Conservation (phyloP, 37 sponge, comb jelly and placozoan genomes). For the Petrosia ficiformis region DNA sequence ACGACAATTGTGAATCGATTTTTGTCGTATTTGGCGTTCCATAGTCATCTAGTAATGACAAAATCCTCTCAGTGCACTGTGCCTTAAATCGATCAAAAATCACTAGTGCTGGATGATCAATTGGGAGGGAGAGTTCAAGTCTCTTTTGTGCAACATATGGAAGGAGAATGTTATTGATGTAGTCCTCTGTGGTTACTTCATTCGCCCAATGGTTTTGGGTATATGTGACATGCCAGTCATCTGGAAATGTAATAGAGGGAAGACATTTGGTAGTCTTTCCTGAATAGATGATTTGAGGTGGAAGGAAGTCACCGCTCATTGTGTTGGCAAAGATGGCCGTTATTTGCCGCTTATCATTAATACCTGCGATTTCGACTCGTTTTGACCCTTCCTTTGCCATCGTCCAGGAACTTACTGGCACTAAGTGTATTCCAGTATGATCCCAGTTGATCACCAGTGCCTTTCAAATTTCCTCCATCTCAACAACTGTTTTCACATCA, state of each 20-base stretch:
- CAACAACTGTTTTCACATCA: conserved; percentile 8
- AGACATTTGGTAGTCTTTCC: conserved; percentile 37
- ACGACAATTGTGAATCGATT: too few species aligned
- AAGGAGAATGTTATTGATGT: conserved; percentile 17
- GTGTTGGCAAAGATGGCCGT: conserved; percentile 29
- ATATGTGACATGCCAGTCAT: conserved; percentile 31
- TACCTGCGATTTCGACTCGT: conserved; percentile 29
- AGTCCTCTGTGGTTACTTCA: conserved; percentile 24
- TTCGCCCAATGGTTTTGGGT: conserved; percentile 39
- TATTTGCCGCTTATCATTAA: conserved; percentile 36
- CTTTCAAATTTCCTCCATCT: conserved; percentile 29
- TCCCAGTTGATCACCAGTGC: conserved; percentile 37
- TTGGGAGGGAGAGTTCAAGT: conserved; percentile 15
- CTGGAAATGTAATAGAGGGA: conserved; percentile 20
- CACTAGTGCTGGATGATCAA: conserved; percentile 40
- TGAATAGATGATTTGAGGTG: conserved; percentile 33
- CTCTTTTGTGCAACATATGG: conserved; percentile 23
- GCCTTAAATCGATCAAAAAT: conserved; percentile 37
- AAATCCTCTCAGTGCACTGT: conserved; percentile 19
- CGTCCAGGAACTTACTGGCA: conserved; percentile 36
- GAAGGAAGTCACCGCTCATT: conserved; percentile 22
- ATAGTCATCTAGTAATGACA: conserved; percentile 5
- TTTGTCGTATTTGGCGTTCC: too few species aligned
- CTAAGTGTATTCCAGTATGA: conserved; percentile 24
- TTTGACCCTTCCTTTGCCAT: conserved; percentile 40